These are phyloP conservation scores for Tortricodes alternella DNA, from an alignment of 2,888 invertebrate genomes.

Conservation along the genomic window DNA sequence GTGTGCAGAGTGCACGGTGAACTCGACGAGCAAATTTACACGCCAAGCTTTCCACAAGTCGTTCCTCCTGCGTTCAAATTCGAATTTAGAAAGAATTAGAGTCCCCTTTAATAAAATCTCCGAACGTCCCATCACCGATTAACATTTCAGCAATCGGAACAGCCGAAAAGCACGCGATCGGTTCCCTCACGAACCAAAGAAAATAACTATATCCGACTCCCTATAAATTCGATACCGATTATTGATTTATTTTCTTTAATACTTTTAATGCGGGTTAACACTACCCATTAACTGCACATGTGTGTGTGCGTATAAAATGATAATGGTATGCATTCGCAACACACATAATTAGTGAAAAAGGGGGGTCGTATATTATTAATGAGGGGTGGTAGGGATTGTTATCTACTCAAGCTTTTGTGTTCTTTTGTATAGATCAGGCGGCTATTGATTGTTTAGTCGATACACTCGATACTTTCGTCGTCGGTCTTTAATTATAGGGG, in stretches of 20 bases:
- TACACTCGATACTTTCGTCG: conserved; percentile 73
- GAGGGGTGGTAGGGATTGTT: conserved; percentile 73
- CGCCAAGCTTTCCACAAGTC: conserved; percentile 38
- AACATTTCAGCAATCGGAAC: conserved; percentile 76
- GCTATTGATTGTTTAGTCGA: conserved; percentile 79
- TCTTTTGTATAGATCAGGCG: conserved; percentile 73
- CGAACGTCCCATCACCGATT: conserved; percentile 62
- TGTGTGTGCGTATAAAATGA: conserved; percentile 39
- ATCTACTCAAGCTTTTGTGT: conserved; percentile 81
- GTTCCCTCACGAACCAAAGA: conserved; percentile 57
- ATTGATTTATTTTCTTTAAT: conserved; percentile 67
- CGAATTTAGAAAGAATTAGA: conserved; percentile 51
- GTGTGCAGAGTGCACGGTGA: conserved; percentile 3
- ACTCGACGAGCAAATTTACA: conserved; percentile 32
- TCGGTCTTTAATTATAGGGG: conserved; percentile 75
- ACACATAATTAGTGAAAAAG: conserved; percentile 80
- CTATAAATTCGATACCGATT: conserved; percentile 55
- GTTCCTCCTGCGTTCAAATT: conserved; percentile 40
- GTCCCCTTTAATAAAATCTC: conserved; percentile 65
- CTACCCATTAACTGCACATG: conserved; percentile 53
- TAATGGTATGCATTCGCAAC: conserved; percentile 75
- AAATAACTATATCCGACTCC: conserved; percentile 65
- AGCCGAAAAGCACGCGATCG: conserved; percentile 64
- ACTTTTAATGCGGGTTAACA: conserved; percentile 69
- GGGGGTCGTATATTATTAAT: conserved; percentile 79